Evolutionary conservation across 2,113 vertebrate species (phyloP).

Genomic region (Paramormyrops kingsleyae): DNA sequence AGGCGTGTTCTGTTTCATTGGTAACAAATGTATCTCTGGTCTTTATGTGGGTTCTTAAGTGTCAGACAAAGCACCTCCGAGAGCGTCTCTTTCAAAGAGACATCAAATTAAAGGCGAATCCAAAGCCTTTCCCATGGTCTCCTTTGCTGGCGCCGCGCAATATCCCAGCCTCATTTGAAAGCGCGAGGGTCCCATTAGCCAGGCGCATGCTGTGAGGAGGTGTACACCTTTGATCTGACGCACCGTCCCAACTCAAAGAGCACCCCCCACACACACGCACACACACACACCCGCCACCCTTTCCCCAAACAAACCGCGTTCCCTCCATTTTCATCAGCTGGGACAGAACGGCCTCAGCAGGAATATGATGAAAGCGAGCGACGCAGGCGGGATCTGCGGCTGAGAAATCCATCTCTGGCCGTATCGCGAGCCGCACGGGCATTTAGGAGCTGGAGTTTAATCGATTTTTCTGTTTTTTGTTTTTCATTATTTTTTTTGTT

Average conservation of each 20-base stretch:
- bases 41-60: slow-evolving; percentile 43
- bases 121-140: neutral
- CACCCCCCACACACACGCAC: slow-evolving; percentile 25
- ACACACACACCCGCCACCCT: slow-evolving; percentile 25
- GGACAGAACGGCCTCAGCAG: slow-evolving; percentile 20
- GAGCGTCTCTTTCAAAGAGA: slow-evolving; percentile 43
- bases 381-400: neutral
- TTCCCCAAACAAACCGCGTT: slow-evolving; percentile 5
- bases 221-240: slow-evolving; percentile 46
- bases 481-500: slow-evolving; percentile 32
- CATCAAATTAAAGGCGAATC: slow-evolving; percentile 13
- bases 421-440: neutral
- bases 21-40: slow-evolving; percentile 47
- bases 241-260: slow-evolving; percentile 42
- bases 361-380: slow-evolving; percentile 16
- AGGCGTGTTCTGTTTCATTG: slow-evolving; percentile 31
- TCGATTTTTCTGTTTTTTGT: neutral
- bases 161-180: slow-evolving; percentile 19
- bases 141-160: neutral
- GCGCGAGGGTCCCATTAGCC: slow-evolving; percentile 23
- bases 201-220: slow-evolving; percentile 37
- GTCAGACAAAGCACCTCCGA: slow-evolving; percentile 41
- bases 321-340: slow-evolving; percentile 25
- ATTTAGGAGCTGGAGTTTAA: neutral
- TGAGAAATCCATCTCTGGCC: slow-evolving; percentile 10